Evolutionary conservation across 2,888 invertebrate species (phyloP).

Genomic region (Apodemia duryi): DNA sequence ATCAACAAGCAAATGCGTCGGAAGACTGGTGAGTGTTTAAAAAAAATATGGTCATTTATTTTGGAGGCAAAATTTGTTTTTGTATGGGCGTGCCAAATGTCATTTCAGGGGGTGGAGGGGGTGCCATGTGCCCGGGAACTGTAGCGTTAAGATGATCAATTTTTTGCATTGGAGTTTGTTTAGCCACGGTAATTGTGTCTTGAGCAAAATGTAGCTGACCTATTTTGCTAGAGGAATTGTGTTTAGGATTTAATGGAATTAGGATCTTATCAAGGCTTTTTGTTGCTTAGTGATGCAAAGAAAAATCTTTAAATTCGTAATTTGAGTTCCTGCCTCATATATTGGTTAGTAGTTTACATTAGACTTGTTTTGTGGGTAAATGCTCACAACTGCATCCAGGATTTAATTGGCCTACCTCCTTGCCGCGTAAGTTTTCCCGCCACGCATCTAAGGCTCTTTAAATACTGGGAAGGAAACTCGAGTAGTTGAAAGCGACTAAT

Average conservation of each 20-base stretch:
- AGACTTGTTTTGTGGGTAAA: not conserved
- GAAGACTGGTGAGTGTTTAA: conserved; percentile 82
- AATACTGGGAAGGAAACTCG: no score
- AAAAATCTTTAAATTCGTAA: not conserved
- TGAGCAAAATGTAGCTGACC: conserved; percentile 29
- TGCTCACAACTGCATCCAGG: not conserved
- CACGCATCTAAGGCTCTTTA: no score
- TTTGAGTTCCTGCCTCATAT: no score
- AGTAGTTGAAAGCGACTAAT: rapidly evolving
- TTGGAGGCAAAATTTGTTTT: conserved; percentile 22
- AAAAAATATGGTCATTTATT: conserved; percentile 19
- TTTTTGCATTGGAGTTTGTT: conserved; percentile 46
- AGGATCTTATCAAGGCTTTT: not conserved
- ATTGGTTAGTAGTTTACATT: not conserved
- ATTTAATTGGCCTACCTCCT: no score
- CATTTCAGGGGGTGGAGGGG: conserved; percentile 41
- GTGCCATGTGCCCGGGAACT: conserved; percentile 53
- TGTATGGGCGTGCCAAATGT: conserved; percentile 53
- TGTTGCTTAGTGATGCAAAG: not conserved
- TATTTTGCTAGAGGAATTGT: conserved; percentile 18
- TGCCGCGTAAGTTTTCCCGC: no score
- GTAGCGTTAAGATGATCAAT: conserved; percentile 42
- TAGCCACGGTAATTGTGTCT: conserved; percentile 40
- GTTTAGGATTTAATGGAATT: not conserved
- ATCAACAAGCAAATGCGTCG: conserved; percentile 90